phyloP scores from a whole-genome alignment of 2,797 vertebrate species.

The Acrocephalus scirpaceus region DNA sequence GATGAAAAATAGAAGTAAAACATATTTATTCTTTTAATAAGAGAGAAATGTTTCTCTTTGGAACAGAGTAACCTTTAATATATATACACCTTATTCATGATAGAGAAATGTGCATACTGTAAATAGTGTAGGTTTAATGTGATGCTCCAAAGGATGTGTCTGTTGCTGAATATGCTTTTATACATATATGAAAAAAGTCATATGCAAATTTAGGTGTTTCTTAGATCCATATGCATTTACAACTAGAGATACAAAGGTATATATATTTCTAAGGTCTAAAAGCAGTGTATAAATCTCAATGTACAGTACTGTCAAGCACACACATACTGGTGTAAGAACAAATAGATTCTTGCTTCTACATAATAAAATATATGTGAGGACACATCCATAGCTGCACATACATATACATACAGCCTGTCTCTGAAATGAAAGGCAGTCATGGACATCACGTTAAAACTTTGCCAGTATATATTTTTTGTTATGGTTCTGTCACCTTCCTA shows the following conservation, averaged over 20 bases:
- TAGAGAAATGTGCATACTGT: not conserved
- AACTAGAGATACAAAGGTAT: not conserved
- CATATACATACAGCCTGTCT: not conserved
- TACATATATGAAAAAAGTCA: too few relatives aligned
- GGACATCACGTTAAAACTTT: not conserved
- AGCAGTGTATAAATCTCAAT: not conserved
- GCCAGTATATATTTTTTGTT: not conserved
- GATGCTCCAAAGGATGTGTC: not conserved
- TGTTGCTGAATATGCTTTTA: not conserved
- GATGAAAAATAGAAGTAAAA: not conserved
- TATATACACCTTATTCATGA: fast-evolving
- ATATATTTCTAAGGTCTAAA: not conserved
- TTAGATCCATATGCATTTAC: not conserved
- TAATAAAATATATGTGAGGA: not conserved
- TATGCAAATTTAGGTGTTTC: not conserved
- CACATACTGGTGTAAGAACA: not conserved
- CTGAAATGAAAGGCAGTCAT: not conserved
- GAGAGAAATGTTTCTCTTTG: not conserved
- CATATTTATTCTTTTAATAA: not conserved
- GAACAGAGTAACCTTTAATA: not conserved
- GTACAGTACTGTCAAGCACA: not conserved
- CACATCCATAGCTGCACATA: not conserved
- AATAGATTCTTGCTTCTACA: not conserved
- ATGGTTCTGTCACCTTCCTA: not conserved
- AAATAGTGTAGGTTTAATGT: not conserved